Evolutionary conservation across 2,888 invertebrate species (phyloP).

Genomic region (Dysmachus trigonus): DNA sequence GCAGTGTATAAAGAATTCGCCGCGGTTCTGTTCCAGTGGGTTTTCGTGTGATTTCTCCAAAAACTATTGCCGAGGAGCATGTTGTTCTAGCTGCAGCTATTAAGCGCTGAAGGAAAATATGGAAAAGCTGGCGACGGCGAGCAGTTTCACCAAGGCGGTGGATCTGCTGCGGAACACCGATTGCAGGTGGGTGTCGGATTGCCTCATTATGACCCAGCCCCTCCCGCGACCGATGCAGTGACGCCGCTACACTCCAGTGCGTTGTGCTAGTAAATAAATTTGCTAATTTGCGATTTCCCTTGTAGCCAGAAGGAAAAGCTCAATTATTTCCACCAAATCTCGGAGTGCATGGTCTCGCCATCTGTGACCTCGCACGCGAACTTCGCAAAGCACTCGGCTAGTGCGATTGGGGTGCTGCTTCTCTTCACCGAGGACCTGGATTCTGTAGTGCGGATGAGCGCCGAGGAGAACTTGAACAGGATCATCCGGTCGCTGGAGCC

Average conservation of each 20-base stretch:
- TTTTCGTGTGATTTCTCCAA: neutral
- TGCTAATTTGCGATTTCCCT: neutral
- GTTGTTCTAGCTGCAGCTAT: neutral
- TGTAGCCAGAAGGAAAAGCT: constrained; percentile 80
- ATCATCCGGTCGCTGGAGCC: constrained; percentile 77
- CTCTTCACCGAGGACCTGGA: constrained; percentile 79
- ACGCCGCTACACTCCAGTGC: too few species aligned
- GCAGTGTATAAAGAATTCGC: neutral
- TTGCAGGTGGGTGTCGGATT: constrained; percentile 59
- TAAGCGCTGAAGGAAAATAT: constrained; percentile 38
- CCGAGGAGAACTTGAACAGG: constrained; percentile 82
- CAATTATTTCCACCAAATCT: constrained; percentile 74
- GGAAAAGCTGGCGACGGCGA: constrained; percentile 51
- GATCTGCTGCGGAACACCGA: constrained; percentile 63
- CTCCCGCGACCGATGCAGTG: neutral
- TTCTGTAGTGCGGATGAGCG: constrained; percentile 80
- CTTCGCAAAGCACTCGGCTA: constrained; percentile 73
- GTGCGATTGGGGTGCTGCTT: constrained; percentile 76
- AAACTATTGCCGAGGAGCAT: neutral
- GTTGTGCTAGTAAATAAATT: neutral
- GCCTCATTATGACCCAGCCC: neutral
- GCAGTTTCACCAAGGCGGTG: constrained; percentile 55
- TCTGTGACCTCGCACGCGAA: constrained; percentile 66
- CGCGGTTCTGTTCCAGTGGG: neutral
- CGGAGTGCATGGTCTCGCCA: constrained; percentile 72